These are phyloP conservation scores for Chlamydotis undulata DNA, from an alignment of 2,113 vertebrate species.

Conservation along the genomic window DNA sequence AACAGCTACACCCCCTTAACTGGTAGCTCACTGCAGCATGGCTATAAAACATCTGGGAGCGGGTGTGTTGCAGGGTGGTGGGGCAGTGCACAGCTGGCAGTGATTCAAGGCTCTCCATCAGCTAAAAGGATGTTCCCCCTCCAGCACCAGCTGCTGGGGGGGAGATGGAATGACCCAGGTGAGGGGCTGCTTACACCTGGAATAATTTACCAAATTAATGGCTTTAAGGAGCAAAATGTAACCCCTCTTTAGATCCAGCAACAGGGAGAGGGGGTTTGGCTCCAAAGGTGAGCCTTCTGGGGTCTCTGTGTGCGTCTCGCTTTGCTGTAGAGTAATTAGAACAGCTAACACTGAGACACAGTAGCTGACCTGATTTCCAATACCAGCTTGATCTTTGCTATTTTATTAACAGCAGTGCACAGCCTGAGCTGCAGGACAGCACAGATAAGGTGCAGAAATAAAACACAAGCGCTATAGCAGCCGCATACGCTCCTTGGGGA, in stretches of 20 bases:
- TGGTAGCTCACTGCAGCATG: accelerated
- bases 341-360: background rate
- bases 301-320: background rate
- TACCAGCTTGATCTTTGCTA: background rate
- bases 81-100: background rate
- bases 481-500: background rate
- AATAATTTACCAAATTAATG: background rate
- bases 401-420: background rate
- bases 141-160: background rate
- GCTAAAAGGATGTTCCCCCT: background rate
- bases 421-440: slow-evolving; percentile 8
- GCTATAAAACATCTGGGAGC: background rate
- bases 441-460: background rate
- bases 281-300: background rate
- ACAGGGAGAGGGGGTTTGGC: accelerated
- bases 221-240: background rate
- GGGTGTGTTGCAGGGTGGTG: background rate
- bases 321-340: background rate
- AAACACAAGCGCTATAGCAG: background rate
- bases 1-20: background rate
- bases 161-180: background rate
- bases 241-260: background rate
- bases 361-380: slow-evolving; percentile 18
- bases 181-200: background rate
- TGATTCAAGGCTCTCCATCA: background rate